These are phyloP conservation scores for Cryptomyrus ogoouensis DNA, from an alignment of 2,113 vertebrate genomes.

Conservation along the genomic window DNA sequence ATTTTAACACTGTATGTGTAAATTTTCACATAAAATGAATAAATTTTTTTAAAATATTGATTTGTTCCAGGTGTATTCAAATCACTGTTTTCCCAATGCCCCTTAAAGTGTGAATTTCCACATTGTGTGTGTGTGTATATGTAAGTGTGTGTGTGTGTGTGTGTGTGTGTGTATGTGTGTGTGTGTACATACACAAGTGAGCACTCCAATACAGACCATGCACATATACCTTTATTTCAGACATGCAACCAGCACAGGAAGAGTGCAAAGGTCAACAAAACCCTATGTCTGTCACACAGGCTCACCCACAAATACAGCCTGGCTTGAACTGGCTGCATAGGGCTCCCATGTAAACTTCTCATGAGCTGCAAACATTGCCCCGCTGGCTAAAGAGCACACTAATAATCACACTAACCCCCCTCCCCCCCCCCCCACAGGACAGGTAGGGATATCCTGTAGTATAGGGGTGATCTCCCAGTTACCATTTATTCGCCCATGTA, in stretches of 20 bases:
- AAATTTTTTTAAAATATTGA: background rate
- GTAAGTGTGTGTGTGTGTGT: too few relatives aligned
- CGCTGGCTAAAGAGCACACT: background rate
- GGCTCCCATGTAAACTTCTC: background rate
- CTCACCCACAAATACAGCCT: background rate
- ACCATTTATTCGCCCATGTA: background rate
- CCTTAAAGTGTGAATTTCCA: background rate
- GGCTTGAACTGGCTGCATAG: background rate
- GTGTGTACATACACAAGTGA: background rate
- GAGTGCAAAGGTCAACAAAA: background rate
- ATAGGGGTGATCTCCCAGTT: background rate
- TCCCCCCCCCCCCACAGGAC: background rate
- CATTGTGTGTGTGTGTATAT: background rate
- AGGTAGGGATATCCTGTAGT: background rate
- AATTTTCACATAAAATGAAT: background rate
- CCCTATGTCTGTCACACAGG: background rate
- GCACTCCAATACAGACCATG: constrained; percentile 34
- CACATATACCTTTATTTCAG: constrained; percentile 64
- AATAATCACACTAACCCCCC: background rate
- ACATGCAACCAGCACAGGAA: constrained; percentile 61
- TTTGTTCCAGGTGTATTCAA: background rate
- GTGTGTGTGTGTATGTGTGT: background rate
- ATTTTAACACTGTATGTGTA: constrained; percentile 8
- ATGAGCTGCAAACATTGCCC: background rate
- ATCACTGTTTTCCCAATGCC: background rate